Evolutionary conservation across 2,797 vertebrate genomes (phyloP).

Genomic region (Urosaurus nigricauda): DNA sequence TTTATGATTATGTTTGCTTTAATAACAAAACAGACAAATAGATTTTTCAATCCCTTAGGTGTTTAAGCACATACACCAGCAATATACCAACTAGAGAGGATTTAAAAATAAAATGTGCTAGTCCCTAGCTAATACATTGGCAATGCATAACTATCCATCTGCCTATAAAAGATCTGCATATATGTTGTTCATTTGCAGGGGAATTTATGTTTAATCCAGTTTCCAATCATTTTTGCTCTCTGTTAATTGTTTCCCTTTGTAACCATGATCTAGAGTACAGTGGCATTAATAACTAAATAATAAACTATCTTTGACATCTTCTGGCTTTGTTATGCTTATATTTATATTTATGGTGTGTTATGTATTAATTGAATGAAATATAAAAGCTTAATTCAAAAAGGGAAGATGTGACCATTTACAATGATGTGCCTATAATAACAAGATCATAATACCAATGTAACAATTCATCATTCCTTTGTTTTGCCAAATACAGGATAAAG

Average conservation of each 20-base stretch:
- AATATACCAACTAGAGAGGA: constrained; percentile 33
- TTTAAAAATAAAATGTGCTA: constrained; percentile 39
- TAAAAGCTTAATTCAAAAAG: constrained; percentile 54
- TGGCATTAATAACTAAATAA: constrained; percentile 47
- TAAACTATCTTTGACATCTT: constrained; percentile 21
- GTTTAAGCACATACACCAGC: constrained; percentile 42
- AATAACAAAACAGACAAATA: constrained; percentile 46
- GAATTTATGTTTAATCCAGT: neutral
- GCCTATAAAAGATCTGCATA: constrained; percentile 37
- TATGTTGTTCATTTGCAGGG: constrained; percentile 32
- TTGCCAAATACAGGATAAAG: neutral
- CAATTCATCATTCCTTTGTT: neutral
- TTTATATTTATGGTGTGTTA: constrained; percentile 56
- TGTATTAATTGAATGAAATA: constrained; percentile 69
- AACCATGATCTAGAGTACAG: constrained; percentile 22
- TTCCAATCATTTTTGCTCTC: constrained; percentile 40
- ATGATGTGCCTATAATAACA: neutral
- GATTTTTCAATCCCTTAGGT: constrained; percentile 50
- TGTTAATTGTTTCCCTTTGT: constrained; percentile 33
- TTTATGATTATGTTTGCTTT: constrained; percentile 46
- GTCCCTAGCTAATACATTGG: constrained; percentile 21
- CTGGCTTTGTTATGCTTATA: constrained; percentile 55
- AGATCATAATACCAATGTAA: neutral
- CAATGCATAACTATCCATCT: constrained; percentile 21
- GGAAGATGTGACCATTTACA: neutral